Evolutionary conservation across 2,113 vertebrate species (phyloP).

Genomic region (zebrafish (Danio rerio)): DNA sequence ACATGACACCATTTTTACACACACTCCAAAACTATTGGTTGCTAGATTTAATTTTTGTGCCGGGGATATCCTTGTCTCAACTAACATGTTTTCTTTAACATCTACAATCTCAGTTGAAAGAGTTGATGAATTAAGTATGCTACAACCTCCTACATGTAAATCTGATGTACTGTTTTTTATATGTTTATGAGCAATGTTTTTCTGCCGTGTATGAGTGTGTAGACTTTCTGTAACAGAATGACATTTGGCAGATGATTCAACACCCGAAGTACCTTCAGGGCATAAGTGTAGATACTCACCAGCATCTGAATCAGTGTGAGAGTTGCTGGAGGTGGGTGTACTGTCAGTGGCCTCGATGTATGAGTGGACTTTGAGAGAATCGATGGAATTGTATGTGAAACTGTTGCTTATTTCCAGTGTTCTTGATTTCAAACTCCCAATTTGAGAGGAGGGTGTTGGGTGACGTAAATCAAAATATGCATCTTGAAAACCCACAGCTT

Average conservation of each 20-base stretch:
- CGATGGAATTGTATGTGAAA: conserved; percentile 60
- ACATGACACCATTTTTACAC: conserved; percentile 61
- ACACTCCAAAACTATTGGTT: conserved; percentile 46
- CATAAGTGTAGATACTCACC: conserved; percentile 69
- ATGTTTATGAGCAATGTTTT: conserved; percentile 46
- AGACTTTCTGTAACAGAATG: conserved; percentile 54
- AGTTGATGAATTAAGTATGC: conserved; percentile 54
- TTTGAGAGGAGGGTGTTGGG: conserved; percentile 54
- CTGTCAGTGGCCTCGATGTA: conserved; percentile 55
- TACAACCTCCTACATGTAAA: conserved; percentile 23
- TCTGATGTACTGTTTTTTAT: conserved; percentile 40
- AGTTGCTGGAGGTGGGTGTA: conserved; percentile 42
- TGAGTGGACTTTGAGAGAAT: conserved; percentile 56
- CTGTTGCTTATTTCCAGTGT: conserved; percentile 63
- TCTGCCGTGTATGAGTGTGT: conserved; percentile 57
- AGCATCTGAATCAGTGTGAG: conserved; percentile 54
- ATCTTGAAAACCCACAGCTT: conserved; percentile 65
- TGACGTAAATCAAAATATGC: conserved; percentile 72
- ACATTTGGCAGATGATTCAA: conserved; percentile 52
- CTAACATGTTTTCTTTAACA: conserved; percentile 25
- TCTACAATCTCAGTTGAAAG: conserved; percentile 53
- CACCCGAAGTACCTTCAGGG: conserved; percentile 61
- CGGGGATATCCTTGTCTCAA: conserved; percentile 50
- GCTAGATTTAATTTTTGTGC: conserved; percentile 49
- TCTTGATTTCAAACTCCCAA: conserved; percentile 63